A percentile compares a stretch with the other conserved stretches of the same genome.
These are phyloP conservation scores for Lasioglossum zephyrum DNA, from an alignment of 2,888 invertebrate species.

Conservation along the genomic window DNA sequence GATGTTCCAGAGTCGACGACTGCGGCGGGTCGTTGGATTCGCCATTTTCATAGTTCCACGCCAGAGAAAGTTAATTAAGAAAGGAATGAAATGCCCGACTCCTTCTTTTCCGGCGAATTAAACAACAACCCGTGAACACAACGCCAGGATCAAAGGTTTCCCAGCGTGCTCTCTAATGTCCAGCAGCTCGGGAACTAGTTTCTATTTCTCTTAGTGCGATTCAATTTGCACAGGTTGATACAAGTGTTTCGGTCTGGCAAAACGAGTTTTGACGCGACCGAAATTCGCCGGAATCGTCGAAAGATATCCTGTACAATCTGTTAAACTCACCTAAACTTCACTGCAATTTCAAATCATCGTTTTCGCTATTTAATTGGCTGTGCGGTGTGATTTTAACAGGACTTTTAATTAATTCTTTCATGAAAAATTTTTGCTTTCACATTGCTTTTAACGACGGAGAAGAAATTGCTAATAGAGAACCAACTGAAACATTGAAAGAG, in stretches of 20 bases:
- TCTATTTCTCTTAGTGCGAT: neutral
- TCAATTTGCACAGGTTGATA: neutral
- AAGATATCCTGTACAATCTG: neutral
- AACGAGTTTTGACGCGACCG: neutral
- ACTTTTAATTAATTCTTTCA: too few species aligned
- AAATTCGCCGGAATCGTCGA: neutral
- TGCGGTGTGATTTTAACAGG: too few species aligned
- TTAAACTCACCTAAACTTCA: neutral
- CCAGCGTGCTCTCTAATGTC: neutral
- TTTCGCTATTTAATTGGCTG: too few species aligned
- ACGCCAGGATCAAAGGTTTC: neutral
- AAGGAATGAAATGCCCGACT: constrained; percentile 14
- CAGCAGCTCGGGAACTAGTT: neutral
- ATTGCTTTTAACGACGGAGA: neutral
- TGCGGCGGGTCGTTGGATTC: neutral
- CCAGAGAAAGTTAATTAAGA: constrained; percentile 57
- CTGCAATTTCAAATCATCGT: neutral
- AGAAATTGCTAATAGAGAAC: too few species aligned
- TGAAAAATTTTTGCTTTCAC: too few species aligned
- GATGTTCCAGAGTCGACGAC: constrained; percentile 33
- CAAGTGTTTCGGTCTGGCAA: neutral
- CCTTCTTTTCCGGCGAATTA: constrained; percentile 48
- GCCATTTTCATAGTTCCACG: neutral
- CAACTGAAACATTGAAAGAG: neutral
- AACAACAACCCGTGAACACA: constrained; percentile 31